Base-by-base conservation (phyloP, 2,888 invertebrate species). In the Conomelus anceps region DNA sequence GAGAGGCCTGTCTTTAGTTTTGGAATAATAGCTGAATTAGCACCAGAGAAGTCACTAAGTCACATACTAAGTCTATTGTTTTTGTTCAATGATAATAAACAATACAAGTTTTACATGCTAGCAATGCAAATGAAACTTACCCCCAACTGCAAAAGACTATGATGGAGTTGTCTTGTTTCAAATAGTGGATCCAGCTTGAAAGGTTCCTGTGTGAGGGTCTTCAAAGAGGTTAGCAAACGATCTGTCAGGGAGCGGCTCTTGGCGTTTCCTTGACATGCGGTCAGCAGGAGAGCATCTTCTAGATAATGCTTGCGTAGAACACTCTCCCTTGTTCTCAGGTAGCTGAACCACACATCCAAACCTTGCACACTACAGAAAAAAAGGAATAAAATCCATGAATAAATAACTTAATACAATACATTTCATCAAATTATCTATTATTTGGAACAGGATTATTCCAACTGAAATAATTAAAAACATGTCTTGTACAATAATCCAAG, bases 281-380 rank as follows among this genome's bases (percentile, higher is more conserved):
- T 93, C 41, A 95, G 94, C 91, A 98, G 94, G 90, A 98, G 94
- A 87, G 97, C 96, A 92, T 96, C 96, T 11, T 95, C 94, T 4
- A 95, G 95, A 93, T 98, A 98, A 93, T 98, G 97, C 92, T 96
- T 97, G 85, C 95, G 95, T 88, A 98, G 94, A 22, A 98, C 95
- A 22, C 96, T 96, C 93, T 98, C 98, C 91, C 98, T 95, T 20
- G 97, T 97, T 91, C 97, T 95, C 89, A 98, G 94, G 93, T 97
- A 98, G 89, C 97, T 96, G 91, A 97, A 95, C 98, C 98, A 98
- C 34, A 98, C 97, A 92, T 98, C 98, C 91, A 98, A 94, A n/a
- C 98, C 97, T 91, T 97, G 95, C 89, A 97, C 95, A 93, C 96
- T 97, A 94, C 24, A 90, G 90, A 87, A 23, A 89, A 88, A 34